A percentile compares a stretch with the other conserved stretches of the same genome.
Evolutionary conservation across 1,140 invertebrate genomes (phyloP).

Genomic region (Drosophila nannoptera): DNA sequence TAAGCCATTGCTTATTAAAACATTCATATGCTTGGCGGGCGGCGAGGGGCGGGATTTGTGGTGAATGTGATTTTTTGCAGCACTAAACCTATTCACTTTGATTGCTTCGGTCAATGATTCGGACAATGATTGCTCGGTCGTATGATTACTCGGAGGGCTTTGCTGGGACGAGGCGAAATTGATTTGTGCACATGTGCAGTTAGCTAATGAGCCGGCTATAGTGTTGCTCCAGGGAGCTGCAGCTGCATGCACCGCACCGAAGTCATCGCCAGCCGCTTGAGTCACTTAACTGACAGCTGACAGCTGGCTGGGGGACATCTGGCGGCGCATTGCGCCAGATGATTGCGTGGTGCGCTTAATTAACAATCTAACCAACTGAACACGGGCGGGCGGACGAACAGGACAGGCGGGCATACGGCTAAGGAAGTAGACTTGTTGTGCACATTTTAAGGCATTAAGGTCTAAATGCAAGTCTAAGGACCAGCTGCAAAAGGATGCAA

Average conservation of each 20-base stretch:
- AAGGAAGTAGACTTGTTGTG: neutral
- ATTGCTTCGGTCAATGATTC: too few relatives aligned
- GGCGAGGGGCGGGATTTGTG: neutral
- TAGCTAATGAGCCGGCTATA: slow-evolving; percentile 60
- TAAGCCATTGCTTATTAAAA: slow-evolving; percentile 65
- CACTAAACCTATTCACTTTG: slow-evolving; percentile 53
- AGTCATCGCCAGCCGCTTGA: slow-evolving; percentile 3
- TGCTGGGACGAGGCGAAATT: slow-evolving; percentile 52
- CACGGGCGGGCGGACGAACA: too few relatives aligned
- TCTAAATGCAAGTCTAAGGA: slow-evolving; percentile 56
- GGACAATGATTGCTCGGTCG: slow-evolving; percentile 67
- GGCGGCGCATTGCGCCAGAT: slow-evolving; percentile 33
- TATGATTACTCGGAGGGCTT: slow-evolving; percentile 56
- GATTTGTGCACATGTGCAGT: slow-evolving; percentile 70
- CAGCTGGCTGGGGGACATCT: slow-evolving; percentile 21
- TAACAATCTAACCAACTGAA: slow-evolving; percentile 63
- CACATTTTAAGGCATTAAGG: slow-evolving; percentile 37
- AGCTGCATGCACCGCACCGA: slow-evolving; percentile 33
- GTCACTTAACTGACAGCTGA: slow-evolving; percentile 16
- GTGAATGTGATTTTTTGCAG: slow-evolving; percentile 34
- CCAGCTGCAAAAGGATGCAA: neutral
- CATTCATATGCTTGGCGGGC: slow-evolving; percentile 28
- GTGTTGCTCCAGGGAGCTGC: slow-evolving; percentile 19
- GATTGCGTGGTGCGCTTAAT: slow-evolving; percentile 55
- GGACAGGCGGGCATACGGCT: too few relatives aligned